Conservation (phyloP, 2,888 invertebrate species). For the Campoplex nolae region DNA sequence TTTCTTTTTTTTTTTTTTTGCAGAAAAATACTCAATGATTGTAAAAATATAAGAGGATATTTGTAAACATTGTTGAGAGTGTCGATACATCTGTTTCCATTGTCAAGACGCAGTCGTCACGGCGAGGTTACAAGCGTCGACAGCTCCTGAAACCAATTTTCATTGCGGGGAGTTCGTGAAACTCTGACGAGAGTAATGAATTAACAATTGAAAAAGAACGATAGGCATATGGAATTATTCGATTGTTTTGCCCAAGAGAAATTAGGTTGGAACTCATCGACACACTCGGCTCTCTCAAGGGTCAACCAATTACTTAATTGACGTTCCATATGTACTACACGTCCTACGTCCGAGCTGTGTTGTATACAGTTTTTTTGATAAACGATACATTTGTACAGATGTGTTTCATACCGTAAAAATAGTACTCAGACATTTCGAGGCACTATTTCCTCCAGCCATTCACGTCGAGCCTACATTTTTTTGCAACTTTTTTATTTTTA, state of each 20-base stretch:
- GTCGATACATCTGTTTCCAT: not conserved
- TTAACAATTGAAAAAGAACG: conserved; percentile 11
- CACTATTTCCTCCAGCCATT: not conserved
- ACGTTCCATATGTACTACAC: conserved; percentile 13
- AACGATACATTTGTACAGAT: conserved; percentile 13
- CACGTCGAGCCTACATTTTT: not conserved
- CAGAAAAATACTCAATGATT: not conserved
- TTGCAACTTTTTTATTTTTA: not conserved
- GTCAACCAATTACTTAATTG: conserved; percentile 57
- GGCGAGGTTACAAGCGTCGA: not conserved
- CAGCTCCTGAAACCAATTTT: conserved; percentile 6
- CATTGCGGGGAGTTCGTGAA: not conserved
- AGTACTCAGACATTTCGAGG: not conserved
- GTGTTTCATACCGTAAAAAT: conserved; percentile 7
- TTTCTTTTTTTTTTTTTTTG: not conserved
- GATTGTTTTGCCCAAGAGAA: conserved; percentile 7
- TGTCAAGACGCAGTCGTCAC: not conserved
- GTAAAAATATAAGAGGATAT: not conserved
- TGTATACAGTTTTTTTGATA: conserved; percentile 2
- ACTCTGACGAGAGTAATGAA: conserved; percentile 23
- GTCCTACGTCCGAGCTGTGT: not conserved
- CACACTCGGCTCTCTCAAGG: conserved; percentile 31
- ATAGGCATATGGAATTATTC: not conserved
- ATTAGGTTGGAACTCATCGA: conserved; percentile 5
- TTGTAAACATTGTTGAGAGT: not conserved